Conservation (phyloP, 2,888 invertebrate species). For the Hemaris fuciformis region DNA sequence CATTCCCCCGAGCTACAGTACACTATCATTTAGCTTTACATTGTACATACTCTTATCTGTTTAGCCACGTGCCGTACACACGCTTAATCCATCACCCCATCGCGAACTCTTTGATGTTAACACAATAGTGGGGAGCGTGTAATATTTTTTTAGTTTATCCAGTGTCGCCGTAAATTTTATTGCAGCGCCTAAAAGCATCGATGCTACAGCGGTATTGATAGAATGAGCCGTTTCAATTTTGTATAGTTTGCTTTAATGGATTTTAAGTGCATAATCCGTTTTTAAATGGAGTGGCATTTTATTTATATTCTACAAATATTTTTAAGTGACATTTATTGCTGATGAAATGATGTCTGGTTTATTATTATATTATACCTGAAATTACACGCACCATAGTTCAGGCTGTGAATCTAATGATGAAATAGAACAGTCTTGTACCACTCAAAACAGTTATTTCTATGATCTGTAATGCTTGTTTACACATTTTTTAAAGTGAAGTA, state of each 20-base stretch:
- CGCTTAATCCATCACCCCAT: conserved; percentile 68
- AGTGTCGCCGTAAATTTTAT: neutral
- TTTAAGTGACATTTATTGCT: too few relatives aligned
- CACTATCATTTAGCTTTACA: conserved; percentile 15
- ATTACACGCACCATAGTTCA: too few relatives aligned
- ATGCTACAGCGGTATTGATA: neutral
- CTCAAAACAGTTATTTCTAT: too few relatives aligned
- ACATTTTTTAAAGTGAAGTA: too few relatives aligned
- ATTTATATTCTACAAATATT: neutral
- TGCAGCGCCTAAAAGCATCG: neutral
- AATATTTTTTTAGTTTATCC: conserved; percentile 34
- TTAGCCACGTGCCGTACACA: conserved; percentile 66
- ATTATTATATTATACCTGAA: too few relatives aligned
- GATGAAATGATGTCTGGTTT: too few relatives aligned
- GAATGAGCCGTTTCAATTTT: neutral
- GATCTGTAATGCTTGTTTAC: too few relatives aligned
- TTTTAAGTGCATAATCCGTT: neutral
- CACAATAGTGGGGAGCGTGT: conserved; percentile 41
- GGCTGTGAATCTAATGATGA: too few relatives aligned
- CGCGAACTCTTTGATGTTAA: conserved; percentile 66
- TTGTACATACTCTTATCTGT: conserved; percentile 46
- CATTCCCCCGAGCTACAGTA: conserved; percentile 16
- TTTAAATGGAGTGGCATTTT: neutral
- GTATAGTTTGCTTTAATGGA: neutral
- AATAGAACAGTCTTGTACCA: too few relatives aligned